Evolutionary conservation across 1,140 invertebrate genomes (phyloP), one percentile per base, ranked within the genome.

Genomic region (Portunus trituberculatus): DNA sequence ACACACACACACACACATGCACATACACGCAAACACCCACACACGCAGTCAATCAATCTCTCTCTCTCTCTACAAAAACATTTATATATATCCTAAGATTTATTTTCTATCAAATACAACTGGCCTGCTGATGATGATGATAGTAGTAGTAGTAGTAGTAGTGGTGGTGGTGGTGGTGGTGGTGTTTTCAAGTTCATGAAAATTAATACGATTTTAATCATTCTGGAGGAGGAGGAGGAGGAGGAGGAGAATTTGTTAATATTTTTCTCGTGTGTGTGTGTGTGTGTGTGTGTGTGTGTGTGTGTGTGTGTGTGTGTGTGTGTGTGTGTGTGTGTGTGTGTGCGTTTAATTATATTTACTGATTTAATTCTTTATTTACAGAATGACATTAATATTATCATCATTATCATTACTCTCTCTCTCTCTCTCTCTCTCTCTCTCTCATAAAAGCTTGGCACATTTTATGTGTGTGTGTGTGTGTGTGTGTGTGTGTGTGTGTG

Each of bases 251-350:
- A 91, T 91, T 52, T 32, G 31, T 25, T 92, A 92, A 32, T 76
- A 76, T 25, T 92, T 32, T 92, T 32, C 59, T 25, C 82, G 39
- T 92, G 39, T 92, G 39, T 92, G 31, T 92, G 76, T 92, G 76
- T 92, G 76, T 92, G 76, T 92, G 76, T 92, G 76, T 92, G 31
- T 92, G 31, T 92, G 31, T 82, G 39, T 92, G 4, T 92, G 39
- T 92, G 4, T 67, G 16, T 59, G 14, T 59, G 29, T 92, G 29
- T 92, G 28, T 92, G 67, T 92, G 67, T 59, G 67, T 92, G 67
- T 92, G 67, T 92, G 67, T 92, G 67, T 92, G 67, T 76, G 67
- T 92, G 67, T 92, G 39, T 92, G 67, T 92, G 67, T 92, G 67
- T 92, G 39, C 32, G 39, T 89, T 16, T 89, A 89, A 39, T 39